These are phyloP conservation scores for Callospermophilus lateralis DNA, from an alignment of 2,113 vertebrate genomes.

Conservation along the genomic window DNA sequence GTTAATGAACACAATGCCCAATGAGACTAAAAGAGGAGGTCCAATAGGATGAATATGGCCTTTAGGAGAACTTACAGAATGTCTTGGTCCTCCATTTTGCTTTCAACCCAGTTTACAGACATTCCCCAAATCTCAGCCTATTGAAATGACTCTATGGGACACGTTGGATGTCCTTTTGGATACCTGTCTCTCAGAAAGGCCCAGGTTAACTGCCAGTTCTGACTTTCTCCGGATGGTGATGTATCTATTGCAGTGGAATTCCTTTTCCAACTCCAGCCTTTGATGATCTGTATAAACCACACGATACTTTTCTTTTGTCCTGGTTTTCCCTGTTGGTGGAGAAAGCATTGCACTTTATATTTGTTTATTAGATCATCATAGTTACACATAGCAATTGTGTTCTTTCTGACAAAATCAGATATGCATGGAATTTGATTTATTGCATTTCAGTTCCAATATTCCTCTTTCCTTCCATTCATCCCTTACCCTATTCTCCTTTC, in stretches of 20 bases:
- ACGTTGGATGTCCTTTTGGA: conserved; percentile 37
- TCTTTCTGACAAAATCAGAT: too few species aligned
- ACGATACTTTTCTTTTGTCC: conserved; percentile 98
- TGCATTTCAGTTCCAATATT: too few species aligned
- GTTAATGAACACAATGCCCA: not conserved
- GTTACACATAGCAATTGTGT: too few species aligned
- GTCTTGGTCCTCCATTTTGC: not conserved
- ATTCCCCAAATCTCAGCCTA: conserved; percentile 18
- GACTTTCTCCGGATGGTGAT: conserved; percentile 97
- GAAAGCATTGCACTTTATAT: conserved; percentile 72
- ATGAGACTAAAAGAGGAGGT: not conserved
- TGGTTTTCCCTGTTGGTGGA: conserved; percentile 94
- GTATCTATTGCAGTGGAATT: conserved; percentile 98
- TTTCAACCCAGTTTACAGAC: not conserved
- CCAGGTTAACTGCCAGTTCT: conserved; percentile 95
- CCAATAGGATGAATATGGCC: not conserved
- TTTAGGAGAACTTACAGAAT: conserved; percentile 35
- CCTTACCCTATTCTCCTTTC: too few species aligned
- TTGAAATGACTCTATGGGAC: conserved; percentile 64
- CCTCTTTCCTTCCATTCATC: too few species aligned
- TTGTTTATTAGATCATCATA: too few species aligned
- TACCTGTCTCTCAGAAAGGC: conserved; percentile 98
- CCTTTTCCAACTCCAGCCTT: conserved; percentile 97
- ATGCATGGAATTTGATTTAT: too few species aligned
- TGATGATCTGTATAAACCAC: conserved; percentile 98